Base-by-base conservation (phyloP, 1,140 invertebrate species). In the Eurosta solidaginis region DNA sequence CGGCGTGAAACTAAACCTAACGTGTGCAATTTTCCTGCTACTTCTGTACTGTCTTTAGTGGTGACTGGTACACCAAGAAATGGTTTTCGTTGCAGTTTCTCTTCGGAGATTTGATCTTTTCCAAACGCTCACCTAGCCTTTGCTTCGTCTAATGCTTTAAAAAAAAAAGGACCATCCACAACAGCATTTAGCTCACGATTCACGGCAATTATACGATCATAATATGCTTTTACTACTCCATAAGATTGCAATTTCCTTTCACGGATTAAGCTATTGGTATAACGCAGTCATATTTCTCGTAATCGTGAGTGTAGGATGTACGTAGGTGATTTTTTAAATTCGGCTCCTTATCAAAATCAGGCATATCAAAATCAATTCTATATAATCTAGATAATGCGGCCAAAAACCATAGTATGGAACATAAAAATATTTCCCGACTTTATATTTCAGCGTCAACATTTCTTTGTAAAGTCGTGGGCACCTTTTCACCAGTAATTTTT, bases 51-150 rank as follows among this genome's bases (percentile, higher is more conserved):
- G n/a, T n/a, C n/a, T n/a, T n/a, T n/a, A n/a, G n/a, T n/a, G 45
- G 95, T 96, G 83, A 97, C 96, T 2, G 96, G 96, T 22, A 97
- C 92, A 29, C 94, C 94, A 42, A 95, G 85, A 80, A 94, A 94
- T 45, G 93, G 93, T 88, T 92, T 92, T 2, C 90, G 85, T n/a
- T 89, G 80, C 73, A 94, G 90, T 77, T 91, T 88, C 27, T 91
- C 89, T n/a, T 91, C 89, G 0, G 87, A 83, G n/a, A 90, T 82
- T 73, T 82, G 81, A 14, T 91, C 89, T 20, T 86, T 89, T 77
- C 89, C 88, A 25, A 96, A 90, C 91, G 88, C 81, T 90, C 83
- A 87, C 97, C 96, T 12, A 94, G 89, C 86, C 79, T 89, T 89
- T 0, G 96, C 96, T 82, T 96, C 94, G 80, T 92, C 87, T 9